Conservation (phyloP, 2,888 invertebrate species). For the Crossocerus cetratus region DNA sequence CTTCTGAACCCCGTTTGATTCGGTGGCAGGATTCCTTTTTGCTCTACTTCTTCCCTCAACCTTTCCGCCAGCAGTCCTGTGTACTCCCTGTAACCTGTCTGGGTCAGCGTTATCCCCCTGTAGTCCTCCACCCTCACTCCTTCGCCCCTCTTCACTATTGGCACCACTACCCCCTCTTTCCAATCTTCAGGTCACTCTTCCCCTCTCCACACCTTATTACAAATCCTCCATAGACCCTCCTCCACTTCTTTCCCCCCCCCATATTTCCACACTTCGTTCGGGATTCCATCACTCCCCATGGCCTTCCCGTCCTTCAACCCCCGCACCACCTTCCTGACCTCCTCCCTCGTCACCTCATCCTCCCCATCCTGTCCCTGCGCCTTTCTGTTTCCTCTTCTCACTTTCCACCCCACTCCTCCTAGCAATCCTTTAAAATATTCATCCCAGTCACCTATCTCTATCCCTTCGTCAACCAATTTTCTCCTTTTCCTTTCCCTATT, state of each 20-base stretch:
- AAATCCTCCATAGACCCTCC: not conserved
- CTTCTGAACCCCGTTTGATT: not conserved
- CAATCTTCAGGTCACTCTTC: not conserved
- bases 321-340: not conserved
- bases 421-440: not conserved
- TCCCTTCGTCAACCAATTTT: not conserved
- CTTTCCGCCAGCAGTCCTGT: not conserved
- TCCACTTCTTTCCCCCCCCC: not conserved
- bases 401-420: not conserved
- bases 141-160: not conserved
- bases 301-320: conserved; percentile 3
- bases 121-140: not conserved
- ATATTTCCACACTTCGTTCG: not conserved
- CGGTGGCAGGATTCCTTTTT: not conserved
- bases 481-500: not conserved
- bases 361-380: not conserved
- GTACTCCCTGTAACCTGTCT: not conserved
- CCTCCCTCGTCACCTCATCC: not conserved
- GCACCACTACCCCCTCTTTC: not conserved
- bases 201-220: not conserved
- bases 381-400: not conserved
- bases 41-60: not conserved
- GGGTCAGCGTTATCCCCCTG: not conserved
- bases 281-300: not conserved
- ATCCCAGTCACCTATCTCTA: conserved; percentile 3